phyloP scores from a whole-genome alignment of 2,797 vertebrate species.

The Synaphobranchus kaupii region DNA sequence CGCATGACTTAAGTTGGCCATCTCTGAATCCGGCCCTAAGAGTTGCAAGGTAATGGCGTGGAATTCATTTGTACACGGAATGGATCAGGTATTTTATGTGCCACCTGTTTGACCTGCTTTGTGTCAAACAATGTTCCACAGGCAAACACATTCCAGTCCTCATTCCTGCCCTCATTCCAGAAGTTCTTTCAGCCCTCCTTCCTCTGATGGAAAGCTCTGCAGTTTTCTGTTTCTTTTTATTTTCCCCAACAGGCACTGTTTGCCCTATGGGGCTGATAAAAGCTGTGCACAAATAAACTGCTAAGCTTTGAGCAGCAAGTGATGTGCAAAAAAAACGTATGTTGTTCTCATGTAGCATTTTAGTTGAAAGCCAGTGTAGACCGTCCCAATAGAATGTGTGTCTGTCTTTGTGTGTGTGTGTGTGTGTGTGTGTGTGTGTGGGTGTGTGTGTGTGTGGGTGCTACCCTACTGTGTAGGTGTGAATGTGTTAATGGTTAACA shows the following conservation, averaged over 20 bases:
- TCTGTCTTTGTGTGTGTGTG: not conserved
- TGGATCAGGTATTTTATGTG: not conserved
- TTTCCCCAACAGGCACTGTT: not conserved
- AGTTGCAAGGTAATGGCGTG: not conserved
- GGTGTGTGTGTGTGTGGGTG: not conserved
- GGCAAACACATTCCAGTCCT: not conserved
- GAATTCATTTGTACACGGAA: not conserved
- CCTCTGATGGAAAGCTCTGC: not conserved
- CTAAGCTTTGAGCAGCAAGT: not conserved
- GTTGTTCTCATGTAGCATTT: not conserved
- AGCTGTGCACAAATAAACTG: not conserved
- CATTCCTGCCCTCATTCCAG: slow-evolving; percentile 21
- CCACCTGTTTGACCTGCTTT: slow-evolving; percentile 24
- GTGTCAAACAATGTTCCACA: not conserved
- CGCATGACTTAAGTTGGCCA: too few relatives aligned
- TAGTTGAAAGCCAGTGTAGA: not conserved
- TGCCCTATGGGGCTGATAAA: not conserved
- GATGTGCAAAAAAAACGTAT: not conserved
- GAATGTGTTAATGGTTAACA: too few relatives aligned
- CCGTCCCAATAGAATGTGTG: not conserved
- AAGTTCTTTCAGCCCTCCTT: not conserved
- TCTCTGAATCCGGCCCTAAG: too few relatives aligned
- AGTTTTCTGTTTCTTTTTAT: not conserved
- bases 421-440: not conserved
- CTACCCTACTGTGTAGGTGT: not conserved